Evolutionary conservation across 1,140 invertebrate species (phyloP), one percentile per base, ranked within the genome.

Genomic region (Drosophila kikkawai): DNA sequence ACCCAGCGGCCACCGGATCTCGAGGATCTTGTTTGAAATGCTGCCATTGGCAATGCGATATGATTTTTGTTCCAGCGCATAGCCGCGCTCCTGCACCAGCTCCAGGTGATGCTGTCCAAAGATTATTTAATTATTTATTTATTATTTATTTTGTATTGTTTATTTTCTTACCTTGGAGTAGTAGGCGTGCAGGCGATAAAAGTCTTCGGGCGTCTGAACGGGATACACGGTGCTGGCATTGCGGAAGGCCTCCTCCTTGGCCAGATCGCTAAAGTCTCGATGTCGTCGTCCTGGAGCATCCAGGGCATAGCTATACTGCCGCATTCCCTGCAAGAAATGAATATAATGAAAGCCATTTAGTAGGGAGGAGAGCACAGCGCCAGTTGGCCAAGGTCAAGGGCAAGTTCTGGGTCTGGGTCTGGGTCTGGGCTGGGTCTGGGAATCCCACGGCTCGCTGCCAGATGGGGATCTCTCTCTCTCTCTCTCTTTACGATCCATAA

Each of bases 1-100:
- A n/a, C 97, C 97, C 66, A 96, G 92, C 2, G 97, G 98, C 97
- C 97, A 98, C 1, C 94, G 94, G 53, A 93, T 81, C 85, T 94
- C 93, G 44, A 93, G 90, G 70, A 93, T 93, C 50, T 93, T 93
- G 47, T 93, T 78, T 2, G 94, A 94, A 26, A 93, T 94, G 60
- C 82, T 87, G 36, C 92, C 92, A 34, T 93, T 93, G 50, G 92
- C 91, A 70, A 91, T 93, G 60, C 78, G 76, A 63, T 91, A 87
- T 19, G 91, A 85, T 68, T 86, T 92, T 26, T 94, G 87, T 32
- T 93, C 84, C n/a, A 95, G 81, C 29, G 91, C 84, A 19, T 82
- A 74, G 68, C 95, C 95, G 57, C 93, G 85, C 37, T 93, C 70
- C 75, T 95, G 93, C 41, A 95, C 91, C 41, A 91, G 75, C 48